Evolutionary conservation across 2,113 vertebrate species (phyloP).

Genomic region (Etheostoma spectabile): DNA sequence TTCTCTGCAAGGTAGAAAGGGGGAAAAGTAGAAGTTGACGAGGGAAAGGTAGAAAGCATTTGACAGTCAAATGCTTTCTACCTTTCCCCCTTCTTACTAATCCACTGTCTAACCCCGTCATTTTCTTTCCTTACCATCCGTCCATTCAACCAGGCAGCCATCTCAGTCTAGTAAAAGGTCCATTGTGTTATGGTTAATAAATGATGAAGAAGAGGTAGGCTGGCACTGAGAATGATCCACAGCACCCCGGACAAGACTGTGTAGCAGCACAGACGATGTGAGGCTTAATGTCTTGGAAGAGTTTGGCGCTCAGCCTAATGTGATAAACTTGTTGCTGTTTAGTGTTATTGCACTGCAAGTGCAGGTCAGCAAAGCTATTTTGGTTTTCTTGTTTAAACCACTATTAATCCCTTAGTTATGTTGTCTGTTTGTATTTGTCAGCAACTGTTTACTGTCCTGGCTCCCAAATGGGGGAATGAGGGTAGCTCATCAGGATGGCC

Average conservation of each 20-base stretch:
- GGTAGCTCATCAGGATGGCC: too few relatives aligned
- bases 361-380: constrained; percentile 15
- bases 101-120: constrained; percentile 21
- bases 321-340: constrained; percentile 64
- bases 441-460: too few relatives aligned
- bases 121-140: constrained; percentile 7
- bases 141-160: constrained; percentile 42
- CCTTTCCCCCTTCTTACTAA: constrained; percentile 10
- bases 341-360: constrained; percentile 8
- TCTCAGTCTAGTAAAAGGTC: constrained; percentile 61
- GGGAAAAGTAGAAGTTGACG: too few relatives aligned
- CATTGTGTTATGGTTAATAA: constrained; percentile 71
- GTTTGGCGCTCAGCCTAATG: constrained; percentile 55
- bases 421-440: background rate
- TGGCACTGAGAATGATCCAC: constrained; percentile 47
- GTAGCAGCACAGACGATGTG: constrained; percentile 40
- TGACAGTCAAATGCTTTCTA: constrained; percentile 42
- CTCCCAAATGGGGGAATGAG: too few relatives aligned
- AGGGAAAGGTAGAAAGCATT: too few relatives aligned
- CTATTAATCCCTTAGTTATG: constrained; percentile 30
- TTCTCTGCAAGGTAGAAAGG: background rate
- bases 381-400: constrained; percentile 28
- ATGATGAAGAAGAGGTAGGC: constrained; percentile 56
- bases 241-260: constrained; percentile 43
- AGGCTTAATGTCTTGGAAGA: constrained; percentile 56